A percentile compares a stretch with the other conserved stretches of the same genome.
Evolutionary conservation across 2,888 invertebrate species (phyloP).

Genomic region (Dryadula phaetusa): DNA sequence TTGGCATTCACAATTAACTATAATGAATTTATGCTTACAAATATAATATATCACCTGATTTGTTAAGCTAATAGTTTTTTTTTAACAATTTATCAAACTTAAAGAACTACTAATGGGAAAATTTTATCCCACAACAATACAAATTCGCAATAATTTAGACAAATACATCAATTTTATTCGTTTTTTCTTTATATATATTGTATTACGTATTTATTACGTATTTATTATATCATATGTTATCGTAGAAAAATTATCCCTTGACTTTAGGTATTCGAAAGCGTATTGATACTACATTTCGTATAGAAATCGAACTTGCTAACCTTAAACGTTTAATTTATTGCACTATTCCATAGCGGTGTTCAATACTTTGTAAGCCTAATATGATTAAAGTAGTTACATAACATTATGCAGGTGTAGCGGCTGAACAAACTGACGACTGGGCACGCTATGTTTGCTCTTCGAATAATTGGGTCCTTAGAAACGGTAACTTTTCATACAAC

Average conservation of each 20-base stretch:
- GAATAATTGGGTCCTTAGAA: conserved; percentile 44
- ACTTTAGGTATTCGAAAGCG: too few species aligned
- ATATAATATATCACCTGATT: too few species aligned
- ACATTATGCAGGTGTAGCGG: conserved; percentile 32
- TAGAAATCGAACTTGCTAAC: not conserved
- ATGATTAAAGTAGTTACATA: conserved; percentile 36
- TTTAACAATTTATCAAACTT: not conserved
- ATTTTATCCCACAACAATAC: too few species aligned
- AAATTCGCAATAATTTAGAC: too few species aligned
- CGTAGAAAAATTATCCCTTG: too few species aligned
- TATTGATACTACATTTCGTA: not conserved
- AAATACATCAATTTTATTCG: too few species aligned
- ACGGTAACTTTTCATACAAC: conserved; percentile 7
- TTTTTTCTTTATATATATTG: too few species aligned
- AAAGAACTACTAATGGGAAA: too few species aligned
- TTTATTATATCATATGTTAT: too few species aligned
- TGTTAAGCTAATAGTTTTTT: not conserved
- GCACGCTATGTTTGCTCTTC: conserved; percentile 38
- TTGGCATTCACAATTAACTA: not conserved
- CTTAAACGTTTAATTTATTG: not conserved
- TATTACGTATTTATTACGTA: too few species aligned
- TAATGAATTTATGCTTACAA: not conserved
- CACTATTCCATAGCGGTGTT: not conserved
- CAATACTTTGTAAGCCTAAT: conserved; percentile 1
- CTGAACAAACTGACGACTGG: conserved; percentile 45